Evolutionary conservation across 2,113 vertebrate species (phyloP).

Genomic region (Tachysurus fulvidraco): DNA sequence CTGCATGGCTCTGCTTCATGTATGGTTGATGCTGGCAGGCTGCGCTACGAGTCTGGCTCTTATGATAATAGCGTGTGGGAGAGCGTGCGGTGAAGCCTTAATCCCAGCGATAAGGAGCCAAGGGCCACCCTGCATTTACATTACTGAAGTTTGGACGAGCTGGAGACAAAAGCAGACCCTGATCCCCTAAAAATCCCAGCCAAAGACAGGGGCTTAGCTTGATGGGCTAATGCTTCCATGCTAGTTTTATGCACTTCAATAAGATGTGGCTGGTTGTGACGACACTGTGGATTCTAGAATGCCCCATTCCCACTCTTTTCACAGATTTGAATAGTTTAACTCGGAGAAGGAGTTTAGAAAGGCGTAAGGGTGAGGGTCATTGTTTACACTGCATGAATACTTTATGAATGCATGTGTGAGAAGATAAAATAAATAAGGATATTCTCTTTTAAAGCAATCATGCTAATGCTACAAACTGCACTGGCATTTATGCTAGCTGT

Average conservation of each 20-base stretch:
- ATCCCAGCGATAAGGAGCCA: slow-evolving; percentile 64
- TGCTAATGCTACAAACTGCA: neutral
- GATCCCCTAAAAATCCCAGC: slow-evolving; percentile 53
- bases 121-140: slow-evolving; percentile 61
- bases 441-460: neutral
- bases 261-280: neutral
- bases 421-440: neutral
- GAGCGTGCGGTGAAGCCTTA: slow-evolving; percentile 59
- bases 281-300: slow-evolving; percentile 26
- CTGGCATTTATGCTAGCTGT: neutral
- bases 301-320: slow-evolving; percentile 17
- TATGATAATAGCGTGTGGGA: slow-evolving; percentile 68
- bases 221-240: slow-evolving; percentile 22
- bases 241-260: slow-evolving; percentile 36
- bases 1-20: slow-evolving; percentile 60
- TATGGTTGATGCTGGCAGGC: slow-evolving; percentile 57
- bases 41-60: slow-evolving; percentile 66
- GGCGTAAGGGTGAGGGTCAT: neutral
- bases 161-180: slow-evolving; percentile 63
- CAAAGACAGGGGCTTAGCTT: slow-evolving; percentile 47
- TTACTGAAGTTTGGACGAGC: slow-evolving; percentile 59
- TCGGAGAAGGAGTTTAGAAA: slow-evolving; percentile 25
- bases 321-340: slow-evolving; percentile 41
- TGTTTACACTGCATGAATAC: slow-evolving; percentile 5
- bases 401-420: neutral